phyloP scores from a whole-genome alignment of 2,888 invertebrate species.

The Euzophera pinguis region DNA sequence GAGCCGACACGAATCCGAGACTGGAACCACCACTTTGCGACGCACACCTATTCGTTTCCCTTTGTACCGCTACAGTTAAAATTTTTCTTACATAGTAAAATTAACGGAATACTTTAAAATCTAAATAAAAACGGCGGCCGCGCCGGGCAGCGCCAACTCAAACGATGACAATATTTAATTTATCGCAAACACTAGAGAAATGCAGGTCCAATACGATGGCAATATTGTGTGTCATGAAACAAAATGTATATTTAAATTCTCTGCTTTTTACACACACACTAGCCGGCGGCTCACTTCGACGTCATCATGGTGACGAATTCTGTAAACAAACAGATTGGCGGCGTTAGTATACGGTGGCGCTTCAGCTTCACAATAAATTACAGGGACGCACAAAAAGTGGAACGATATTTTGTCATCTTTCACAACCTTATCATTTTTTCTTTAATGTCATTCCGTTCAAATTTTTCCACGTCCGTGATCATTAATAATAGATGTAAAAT shows the following conservation, averaged over 20 bases:
- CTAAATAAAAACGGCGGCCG: constrained; percentile 63
- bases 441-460: too few species aligned
- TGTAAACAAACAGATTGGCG: constrained; percentile 77
- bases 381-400: background rate
- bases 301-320: constrained; percentile 99
- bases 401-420: background rate
- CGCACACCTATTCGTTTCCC: constrained; percentile 69
- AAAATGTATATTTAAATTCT: constrained; percentile 82
- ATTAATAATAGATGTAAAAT: background rate
- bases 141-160: constrained; percentile 53
- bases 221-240: constrained; percentile 81
- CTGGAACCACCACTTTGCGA: constrained; percentile 65
- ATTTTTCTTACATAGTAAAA: constrained; percentile 73
- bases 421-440: background rate
- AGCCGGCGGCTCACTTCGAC: constrained; percentile 95
- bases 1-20: constrained; percentile 54
- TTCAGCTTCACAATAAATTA: background rate
- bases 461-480: background rate
- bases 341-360: constrained; percentile 29
- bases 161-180: constrained; percentile 77
- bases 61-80: constrained; percentile 72
- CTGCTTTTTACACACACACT: constrained; percentile 80
- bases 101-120: constrained; percentile 79
- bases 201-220: constrained; percentile 81
- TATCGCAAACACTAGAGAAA: constrained; percentile 81